phyloP scores from a whole-genome alignment of 2,113 vertebrate genomes.

The Paradisaea rubra region DNA sequence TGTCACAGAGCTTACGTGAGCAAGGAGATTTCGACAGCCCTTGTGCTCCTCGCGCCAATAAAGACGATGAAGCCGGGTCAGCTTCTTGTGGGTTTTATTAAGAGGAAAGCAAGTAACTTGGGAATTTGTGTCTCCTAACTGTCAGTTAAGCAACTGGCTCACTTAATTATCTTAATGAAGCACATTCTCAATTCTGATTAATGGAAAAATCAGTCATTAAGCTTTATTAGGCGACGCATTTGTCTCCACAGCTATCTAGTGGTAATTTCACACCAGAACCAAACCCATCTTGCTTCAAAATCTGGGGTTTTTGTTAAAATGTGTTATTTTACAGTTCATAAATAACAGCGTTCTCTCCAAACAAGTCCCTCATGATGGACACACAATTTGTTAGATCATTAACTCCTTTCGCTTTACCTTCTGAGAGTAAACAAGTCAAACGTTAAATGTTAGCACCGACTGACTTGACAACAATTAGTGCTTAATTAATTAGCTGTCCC shows the following conservation, averaged over 20 bases:
- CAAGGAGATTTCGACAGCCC: not conserved
- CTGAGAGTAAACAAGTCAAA: constrained; percentile 56
- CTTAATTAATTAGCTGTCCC: constrained; percentile 60
- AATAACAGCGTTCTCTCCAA: constrained; percentile 30
- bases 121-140: constrained; percentile 41
- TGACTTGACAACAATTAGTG: constrained; percentile 52
- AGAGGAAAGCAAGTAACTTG: constrained; percentile 42
- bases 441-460: constrained; percentile 27
- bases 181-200: constrained; percentile 64
- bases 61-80: not conserved
- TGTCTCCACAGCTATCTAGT: constrained; percentile 50
- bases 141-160: constrained; percentile 49
- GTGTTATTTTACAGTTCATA: constrained; percentile 40
- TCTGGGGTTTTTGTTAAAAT: not conserved
- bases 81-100: constrained; percentile 34
- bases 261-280: constrained; percentile 15
- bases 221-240: constrained; percentile 60
- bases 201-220: constrained; percentile 67
- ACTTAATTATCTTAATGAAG: constrained; percentile 73
- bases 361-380: constrained; percentile 37
- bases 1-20: rapidly evolving
- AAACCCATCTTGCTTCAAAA: not conserved
- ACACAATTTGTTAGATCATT: constrained; percentile 59
- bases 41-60: not conserved
- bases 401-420: constrained; percentile 48